Evolutionary conservation across 1,140 invertebrate genomes (phyloP).

Genomic region (Ceratina japonica): DNA sequence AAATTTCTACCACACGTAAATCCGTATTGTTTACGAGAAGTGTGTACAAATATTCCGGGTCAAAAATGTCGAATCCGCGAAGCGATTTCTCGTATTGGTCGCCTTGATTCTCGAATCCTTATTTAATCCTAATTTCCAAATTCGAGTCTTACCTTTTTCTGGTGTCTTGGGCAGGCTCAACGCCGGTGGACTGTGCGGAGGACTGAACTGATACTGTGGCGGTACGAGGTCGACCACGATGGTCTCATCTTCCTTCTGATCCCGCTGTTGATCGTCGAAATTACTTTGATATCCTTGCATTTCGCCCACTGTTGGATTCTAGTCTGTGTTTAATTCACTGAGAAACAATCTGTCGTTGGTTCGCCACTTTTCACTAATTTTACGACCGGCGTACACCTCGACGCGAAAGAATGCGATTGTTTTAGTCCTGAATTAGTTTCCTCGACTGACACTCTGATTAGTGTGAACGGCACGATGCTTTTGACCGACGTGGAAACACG

Average conservation of each 20-base stretch:
- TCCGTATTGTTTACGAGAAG: no score
- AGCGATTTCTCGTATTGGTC: no score
- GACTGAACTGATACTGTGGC: constrained; percentile 64
- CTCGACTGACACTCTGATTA: background rate
- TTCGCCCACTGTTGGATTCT: background rate
- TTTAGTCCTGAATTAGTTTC: background rate
- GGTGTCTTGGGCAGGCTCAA: constrained; percentile 50
- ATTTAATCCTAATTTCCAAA: background rate
- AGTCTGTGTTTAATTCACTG: no score
- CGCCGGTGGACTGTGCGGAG: constrained; percentile 55
- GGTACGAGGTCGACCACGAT: constrained; percentile 69
- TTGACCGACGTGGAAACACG: no score
- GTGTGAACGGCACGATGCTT: rapidly evolving
- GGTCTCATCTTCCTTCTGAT: constrained; percentile 64
- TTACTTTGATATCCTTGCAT: constrained; percentile 68
- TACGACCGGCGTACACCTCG: background rate
- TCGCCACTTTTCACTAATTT: background rate
- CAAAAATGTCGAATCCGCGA: no score
- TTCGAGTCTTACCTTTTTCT: constrained; percentile 62
- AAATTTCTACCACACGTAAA: no score
- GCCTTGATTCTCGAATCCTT: background rate
- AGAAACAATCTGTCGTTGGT: no score
- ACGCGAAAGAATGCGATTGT: background rate
- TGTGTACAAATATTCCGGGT: no score
- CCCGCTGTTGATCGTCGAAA: constrained; percentile 56